Evolutionary conservation across 1,140 invertebrate species (phyloP), one percentile per base, ranked within the genome.

Genomic region (Amyelois transitella): DNA sequence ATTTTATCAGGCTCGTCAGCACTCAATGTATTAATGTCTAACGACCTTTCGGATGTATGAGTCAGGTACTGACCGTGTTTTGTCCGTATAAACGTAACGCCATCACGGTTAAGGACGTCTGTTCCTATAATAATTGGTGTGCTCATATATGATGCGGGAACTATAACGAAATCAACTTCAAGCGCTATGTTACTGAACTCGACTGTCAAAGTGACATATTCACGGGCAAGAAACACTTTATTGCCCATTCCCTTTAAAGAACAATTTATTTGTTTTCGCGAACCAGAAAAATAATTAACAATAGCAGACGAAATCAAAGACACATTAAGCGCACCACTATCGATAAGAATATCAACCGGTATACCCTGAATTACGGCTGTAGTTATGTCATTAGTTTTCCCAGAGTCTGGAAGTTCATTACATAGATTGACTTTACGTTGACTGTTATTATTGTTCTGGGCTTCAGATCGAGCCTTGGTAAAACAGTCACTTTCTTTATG

Each of bases 311-410:
- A 69, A 10, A 69, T 62, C 1, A 69, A 43, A 14, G 70, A 73
- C 1, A 73, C 53, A 24, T 58, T 52, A 6, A 62, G 32, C 0
- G 67, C 62, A 7, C 69, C 66, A 12, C 66, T 75, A 24, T 72
- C 64, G 0, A 75, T 72, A 0, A 72, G 43, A 4, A 66, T 49
- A 22, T 72, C 69, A 6, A 72, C 47, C 0, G 69, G 65, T 24
- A 65, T 51, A 1, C 69, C 64, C 5, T 64, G 18, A 8, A 75
- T 44, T 2, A 75, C 64, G 0, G 59, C 72, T 0, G 48, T 44
- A 18, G 2, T 44, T 0, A 75, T 45, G 18, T 71, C 72, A 3
- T 25, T 56, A 20, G 48, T 58, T 14, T 17, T n/a, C 2, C 1
- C 17, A 8, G 8, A 14, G 5, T 14, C 52, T 14, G 7, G 1